phyloP scores from a whole-genome alignment of 2,113 vertebrate species.

The Macrotis lagotis region DNA sequence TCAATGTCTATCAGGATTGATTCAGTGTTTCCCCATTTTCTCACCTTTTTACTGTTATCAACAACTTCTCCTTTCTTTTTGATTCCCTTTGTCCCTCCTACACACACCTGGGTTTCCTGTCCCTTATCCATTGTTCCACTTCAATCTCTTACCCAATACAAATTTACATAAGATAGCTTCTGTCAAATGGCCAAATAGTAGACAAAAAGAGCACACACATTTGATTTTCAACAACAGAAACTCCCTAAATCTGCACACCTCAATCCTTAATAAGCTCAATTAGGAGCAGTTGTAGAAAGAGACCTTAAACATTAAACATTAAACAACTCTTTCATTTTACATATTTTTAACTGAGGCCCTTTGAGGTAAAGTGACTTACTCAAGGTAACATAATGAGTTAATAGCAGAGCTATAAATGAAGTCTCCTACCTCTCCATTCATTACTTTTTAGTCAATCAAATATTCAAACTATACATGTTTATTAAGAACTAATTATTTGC shows the following conservation, averaged over 20 bases:
- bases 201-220: neutral
- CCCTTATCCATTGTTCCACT: neutral
- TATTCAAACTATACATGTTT: neutral
- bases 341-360: neutral
- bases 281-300: neutral
- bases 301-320: neutral
- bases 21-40: neutral
- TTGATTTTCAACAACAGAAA: neutral
- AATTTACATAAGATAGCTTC: neutral
- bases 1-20: neutral
- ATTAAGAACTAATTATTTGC: neutral
- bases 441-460: neutral
- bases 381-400: neutral
- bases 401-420: neutral
- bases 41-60: neutral
- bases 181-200: neutral
- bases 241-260: neutral
- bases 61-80: neutral
- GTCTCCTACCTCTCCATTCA: neutral
- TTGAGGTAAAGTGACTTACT: neutral
- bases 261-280: neutral
- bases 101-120: neutral
- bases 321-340: neutral
- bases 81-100: neutral
- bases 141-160: conserved; percentile 1